Conservation (phyloP, 2,888 invertebrate species). For the Chrysina gloriosa region DNA sequence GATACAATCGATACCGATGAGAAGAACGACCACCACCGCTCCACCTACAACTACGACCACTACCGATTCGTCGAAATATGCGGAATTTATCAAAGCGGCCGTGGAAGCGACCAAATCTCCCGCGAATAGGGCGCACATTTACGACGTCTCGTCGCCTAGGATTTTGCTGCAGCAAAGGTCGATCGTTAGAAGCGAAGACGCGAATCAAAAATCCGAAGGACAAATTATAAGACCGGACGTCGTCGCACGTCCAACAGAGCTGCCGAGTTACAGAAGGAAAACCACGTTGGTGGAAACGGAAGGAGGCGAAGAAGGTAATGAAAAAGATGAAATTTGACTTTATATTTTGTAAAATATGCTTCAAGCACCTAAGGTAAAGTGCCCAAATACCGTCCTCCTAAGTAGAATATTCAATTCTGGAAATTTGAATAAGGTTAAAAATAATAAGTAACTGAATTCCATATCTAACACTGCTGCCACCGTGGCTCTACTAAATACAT, state of each 20-base stretch:
- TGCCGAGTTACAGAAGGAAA: conserved; percentile 56
- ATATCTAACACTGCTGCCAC: too few species aligned
- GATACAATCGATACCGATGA: conserved; percentile 74
- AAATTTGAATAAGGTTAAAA: too few species aligned
- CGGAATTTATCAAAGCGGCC: conserved; percentile 55
- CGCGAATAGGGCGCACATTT: conserved; percentile 59
- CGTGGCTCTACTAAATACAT: too few species aligned
- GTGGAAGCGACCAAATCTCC: conserved; percentile 55
- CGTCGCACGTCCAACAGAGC: conserved; percentile 56
- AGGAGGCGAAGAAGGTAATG: conserved; percentile 47
- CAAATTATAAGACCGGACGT: conserved; percentile 61
- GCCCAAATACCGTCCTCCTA: too few species aligned
- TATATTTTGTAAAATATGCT: too few species aligned
- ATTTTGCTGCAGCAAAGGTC: conserved; percentile 58
- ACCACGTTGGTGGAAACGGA: conserved; percentile 62
- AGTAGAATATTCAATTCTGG: too few species aligned
- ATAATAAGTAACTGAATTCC: too few species aligned
- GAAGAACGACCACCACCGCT: conserved; percentile 65
- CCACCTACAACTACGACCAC: conserved; percentile 61
- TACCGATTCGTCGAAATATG: conserved; percentile 54
- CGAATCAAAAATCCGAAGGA: conserved; percentile 57
- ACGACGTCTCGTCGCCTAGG: conserved; percentile 60
- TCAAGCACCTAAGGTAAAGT: too few species aligned
- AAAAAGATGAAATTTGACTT: too few species aligned
- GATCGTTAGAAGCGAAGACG: conserved; percentile 51